Conservation (phyloP, 2,797 vertebrate genomes). For the Sarcophilus harrisii region DNA sequence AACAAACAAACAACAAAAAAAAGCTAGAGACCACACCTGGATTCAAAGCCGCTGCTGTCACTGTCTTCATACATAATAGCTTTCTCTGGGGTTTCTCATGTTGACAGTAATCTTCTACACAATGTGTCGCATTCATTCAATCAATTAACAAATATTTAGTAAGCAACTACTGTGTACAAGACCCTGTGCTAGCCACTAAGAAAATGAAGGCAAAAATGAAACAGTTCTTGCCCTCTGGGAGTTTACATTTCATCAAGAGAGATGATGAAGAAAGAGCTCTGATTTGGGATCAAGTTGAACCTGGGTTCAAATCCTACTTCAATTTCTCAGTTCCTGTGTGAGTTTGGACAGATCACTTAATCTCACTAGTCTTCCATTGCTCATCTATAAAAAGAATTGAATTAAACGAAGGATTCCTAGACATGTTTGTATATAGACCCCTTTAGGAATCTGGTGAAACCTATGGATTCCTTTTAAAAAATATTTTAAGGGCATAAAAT, state of each 20-base stretch:
- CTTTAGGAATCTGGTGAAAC: not conserved
- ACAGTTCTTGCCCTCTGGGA: not conserved
- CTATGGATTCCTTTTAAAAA: not conserved
- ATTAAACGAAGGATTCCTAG: not conserved
- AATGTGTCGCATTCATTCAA: not conserved
- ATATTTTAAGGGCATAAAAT: not conserved
- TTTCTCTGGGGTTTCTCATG: not conserved
- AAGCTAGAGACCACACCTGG: conserved; percentile 42
- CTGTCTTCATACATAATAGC: not conserved
- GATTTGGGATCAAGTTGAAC: not conserved
- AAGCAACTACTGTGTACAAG: not conserved
- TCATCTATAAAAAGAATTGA: not conserved
- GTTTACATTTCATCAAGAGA: not conserved
- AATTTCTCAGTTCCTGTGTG: not conserved
- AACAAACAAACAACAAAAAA: too few relatives aligned
- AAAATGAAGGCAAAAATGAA: not conserved
- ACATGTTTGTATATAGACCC: not conserved
- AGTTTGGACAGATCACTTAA: not conserved
- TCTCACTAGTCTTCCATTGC: not conserved
- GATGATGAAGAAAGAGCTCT: not conserved
- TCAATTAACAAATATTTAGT: not conserved
- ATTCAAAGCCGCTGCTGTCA: conserved; percentile 33
- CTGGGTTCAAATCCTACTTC: not conserved
- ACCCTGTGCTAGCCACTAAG: not conserved
- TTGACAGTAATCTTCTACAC: conserved; percentile 61